Conservation (phyloP, 2,797 vertebrate species). For the Pitangus sulphuratus region DNA sequence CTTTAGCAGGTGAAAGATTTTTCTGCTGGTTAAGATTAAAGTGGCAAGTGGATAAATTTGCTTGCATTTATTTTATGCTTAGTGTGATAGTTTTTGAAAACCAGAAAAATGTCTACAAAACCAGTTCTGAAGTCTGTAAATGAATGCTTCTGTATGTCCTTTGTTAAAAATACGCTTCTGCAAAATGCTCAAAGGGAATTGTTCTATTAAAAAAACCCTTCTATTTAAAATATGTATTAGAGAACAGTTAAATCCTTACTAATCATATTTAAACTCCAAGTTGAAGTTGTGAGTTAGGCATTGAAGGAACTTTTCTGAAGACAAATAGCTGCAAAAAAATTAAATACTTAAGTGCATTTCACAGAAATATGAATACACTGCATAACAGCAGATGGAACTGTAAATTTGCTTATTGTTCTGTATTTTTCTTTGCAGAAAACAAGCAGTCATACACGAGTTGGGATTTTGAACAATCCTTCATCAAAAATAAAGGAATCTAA, state of each 20-base stretch:
- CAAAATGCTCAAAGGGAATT: background rate
- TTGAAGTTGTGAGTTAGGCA: background rate
- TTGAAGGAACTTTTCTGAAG: background rate
- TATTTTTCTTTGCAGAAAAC: slow-evolving; percentile 81
- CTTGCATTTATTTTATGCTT: background rate
- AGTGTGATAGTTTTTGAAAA: background rate
- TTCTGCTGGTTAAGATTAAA: background rate
- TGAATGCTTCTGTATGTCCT: background rate
- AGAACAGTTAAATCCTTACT: background rate
- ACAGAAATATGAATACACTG: background rate
- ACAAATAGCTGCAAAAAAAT: background rate
- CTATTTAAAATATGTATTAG: background rate
- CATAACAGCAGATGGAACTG: background rate
- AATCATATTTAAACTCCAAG: background rate
- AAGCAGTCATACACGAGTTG: slow-evolving; percentile 85
- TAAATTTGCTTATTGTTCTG: background rate
- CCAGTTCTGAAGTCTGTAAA: background rate
- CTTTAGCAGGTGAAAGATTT: background rate
- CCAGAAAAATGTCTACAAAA: background rate
- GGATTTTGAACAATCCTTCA: slow-evolving; percentile 90
- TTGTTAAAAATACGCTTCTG: background rate
- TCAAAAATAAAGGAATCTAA: slow-evolving; percentile 87
- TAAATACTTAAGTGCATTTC: background rate
- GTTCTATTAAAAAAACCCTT: background rate
- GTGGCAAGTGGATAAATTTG: background rate